phyloP scores from a whole-genome alignment of 2,888 invertebrate species.

The Calliphora vomitoria region DNA sequence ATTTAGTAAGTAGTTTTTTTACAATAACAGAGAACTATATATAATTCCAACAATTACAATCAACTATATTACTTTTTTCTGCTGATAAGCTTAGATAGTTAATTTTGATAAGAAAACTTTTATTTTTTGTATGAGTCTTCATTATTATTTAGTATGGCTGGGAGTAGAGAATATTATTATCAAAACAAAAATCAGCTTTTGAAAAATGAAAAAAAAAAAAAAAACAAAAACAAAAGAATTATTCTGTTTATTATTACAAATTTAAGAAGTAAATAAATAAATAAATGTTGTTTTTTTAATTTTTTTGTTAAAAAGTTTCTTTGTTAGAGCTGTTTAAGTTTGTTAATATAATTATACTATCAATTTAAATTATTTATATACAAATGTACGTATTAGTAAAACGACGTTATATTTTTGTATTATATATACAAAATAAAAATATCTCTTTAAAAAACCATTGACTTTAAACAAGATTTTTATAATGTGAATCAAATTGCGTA shows the following conservation, averaged over 20 bases:
- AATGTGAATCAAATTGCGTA: no score
- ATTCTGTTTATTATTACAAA: constrained; percentile 16
- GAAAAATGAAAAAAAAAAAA: background rate
- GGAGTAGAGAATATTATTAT: constrained; percentile 5
- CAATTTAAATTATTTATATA: constrained; percentile 11
- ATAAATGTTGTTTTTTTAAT: background rate
- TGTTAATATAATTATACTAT: constrained; percentile 3
- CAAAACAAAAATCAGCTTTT: constrained; percentile 3
- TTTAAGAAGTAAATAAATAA: constrained; percentile 28
- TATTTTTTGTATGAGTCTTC: constrained; percentile 2
- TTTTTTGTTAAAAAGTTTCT: constrained; percentile 4
- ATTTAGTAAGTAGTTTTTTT: constrained; percentile 5
- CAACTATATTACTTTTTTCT: constrained; percentile 19
- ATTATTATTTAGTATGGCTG: background rate
- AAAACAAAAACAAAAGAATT: constrained; percentile 10
- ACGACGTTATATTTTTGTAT: background rate
- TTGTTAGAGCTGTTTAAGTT: constrained; percentile 33
- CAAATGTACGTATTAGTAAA: background rate
- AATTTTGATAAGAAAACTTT: constrained; percentile 32
- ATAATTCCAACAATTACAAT: constrained; percentile 17
- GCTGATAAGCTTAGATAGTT: constrained; percentile 56
- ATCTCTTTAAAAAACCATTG: no score
- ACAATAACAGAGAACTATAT: background rate
- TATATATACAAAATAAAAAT: background rate
- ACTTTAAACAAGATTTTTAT: no score